Conservation (phyloP, 2,888 invertebrate genomes). For the Chaetoderma sp. region DNA sequence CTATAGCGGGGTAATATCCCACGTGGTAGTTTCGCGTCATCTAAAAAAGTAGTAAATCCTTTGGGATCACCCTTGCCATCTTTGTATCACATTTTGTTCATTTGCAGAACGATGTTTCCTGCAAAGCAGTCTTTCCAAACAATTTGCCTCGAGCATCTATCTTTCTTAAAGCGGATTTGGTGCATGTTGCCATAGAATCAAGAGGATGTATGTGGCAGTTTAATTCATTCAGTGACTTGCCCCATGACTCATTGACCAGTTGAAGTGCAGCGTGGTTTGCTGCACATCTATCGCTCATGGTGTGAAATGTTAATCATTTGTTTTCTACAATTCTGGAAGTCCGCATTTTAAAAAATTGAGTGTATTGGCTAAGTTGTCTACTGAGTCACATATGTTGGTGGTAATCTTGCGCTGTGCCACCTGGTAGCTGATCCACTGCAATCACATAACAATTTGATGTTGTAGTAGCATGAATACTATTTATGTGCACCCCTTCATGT, state of each 20-base stretch:
- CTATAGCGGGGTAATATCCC: constrained; percentile 32
- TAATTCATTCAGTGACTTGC: constrained; percentile 26
- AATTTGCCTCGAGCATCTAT: constrained; percentile 19
- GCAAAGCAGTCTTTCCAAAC: constrained; percentile 34
- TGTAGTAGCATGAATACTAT: constrained; percentile 29
- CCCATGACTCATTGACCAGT: constrained; percentile 9
- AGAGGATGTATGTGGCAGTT: constrained; percentile 25
- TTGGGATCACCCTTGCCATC: constrained; percentile 36
- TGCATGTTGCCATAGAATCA: constrained; percentile 20
- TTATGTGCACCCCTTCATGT: constrained; percentile 33
- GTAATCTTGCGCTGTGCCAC: constrained; percentile 36
- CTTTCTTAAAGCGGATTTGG: constrained; percentile 16
- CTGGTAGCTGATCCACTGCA: constrained; percentile 31
- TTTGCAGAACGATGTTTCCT: constrained; percentile 27
- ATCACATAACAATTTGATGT: constrained; percentile 13
- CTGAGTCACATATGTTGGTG: constrained; percentile 7
- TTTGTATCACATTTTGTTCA: constrained; percentile 36
- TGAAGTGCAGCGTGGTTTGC: constrained; percentile 24
- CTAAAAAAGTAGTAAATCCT: constrained; percentile 27
- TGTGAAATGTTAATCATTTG: constrained; percentile 22
- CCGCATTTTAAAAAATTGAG: constrained; percentile 1
- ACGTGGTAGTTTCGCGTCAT: constrained; percentile 16
- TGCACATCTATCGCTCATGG: constrained; percentile 27
- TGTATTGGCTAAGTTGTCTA: constrained; percentile 23
- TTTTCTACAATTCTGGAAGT: constrained; percentile 6